phyloP scores from a whole-genome alignment of 2,888 invertebrate species.

The Idaea biselata region DNA sequence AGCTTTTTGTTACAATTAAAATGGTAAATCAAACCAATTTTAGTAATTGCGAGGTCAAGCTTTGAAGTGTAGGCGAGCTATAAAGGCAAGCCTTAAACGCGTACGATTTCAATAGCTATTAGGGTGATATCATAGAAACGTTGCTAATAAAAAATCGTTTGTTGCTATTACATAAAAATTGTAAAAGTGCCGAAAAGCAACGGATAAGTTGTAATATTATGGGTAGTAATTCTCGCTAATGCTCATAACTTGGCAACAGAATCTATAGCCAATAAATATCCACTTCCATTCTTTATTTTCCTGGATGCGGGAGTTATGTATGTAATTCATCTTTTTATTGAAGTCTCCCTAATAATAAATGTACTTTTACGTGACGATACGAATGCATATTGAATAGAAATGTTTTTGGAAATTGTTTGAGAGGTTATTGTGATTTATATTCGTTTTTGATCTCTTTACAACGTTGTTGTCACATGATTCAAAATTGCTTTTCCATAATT shows the following conservation, averaged over 20 bases:
- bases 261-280: conserved; percentile 24
- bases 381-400: conserved; percentile 14
- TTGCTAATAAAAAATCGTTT: background rate
- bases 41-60: conserved; percentile 79
- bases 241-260: conserved; percentile 13
- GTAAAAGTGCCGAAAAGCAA: conserved; percentile 4
- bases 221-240: conserved; percentile 11
- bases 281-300: conserved; percentile 19
- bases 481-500: too few species aligned
- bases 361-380: conserved; percentile 17
- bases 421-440: background rate
- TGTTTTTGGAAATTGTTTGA: conserved; percentile 5
- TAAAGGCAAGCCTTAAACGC: conserved; percentile 56
- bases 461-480: background rate
- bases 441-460: background rate
- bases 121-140: too few species aligned
- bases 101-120: conserved; percentile 60
- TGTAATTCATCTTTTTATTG: conserved; percentile 25
- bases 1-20: conserved; percentile 81
- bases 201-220: background rate
- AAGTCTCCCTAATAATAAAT: conserved; percentile 16
- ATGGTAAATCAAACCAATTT: conserved; percentile 81
- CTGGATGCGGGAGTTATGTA: conserved; percentile 21
- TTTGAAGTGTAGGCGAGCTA: conserved; percentile 66
- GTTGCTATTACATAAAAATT: conserved; percentile 6